Evolutionary conservation across 2,888 invertebrate genomes (phyloP).

Genomic region (Pocota personata): DNA sequence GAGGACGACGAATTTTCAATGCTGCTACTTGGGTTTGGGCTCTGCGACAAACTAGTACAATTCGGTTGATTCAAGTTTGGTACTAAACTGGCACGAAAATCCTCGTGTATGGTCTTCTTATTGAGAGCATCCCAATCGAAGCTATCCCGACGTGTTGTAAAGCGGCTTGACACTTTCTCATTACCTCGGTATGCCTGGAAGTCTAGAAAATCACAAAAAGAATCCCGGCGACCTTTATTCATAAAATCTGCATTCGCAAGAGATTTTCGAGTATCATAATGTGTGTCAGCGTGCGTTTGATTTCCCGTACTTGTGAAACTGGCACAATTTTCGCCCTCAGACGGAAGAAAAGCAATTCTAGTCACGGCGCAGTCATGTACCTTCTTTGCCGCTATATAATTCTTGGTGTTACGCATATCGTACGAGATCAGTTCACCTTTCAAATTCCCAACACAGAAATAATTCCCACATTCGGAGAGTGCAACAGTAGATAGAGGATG

Average conservation of each 20-base stretch:
- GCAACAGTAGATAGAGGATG: constrained; percentile 81
- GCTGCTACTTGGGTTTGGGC: constrained; percentile 30
- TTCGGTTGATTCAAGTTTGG: constrained; percentile 54
- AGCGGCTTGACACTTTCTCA: constrained; percentile 78
- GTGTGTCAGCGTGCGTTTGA: constrained; percentile 51
- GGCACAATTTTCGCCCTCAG: constrained; percentile 70
- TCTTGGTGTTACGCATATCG: constrained; percentile 80
- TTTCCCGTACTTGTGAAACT: constrained; percentile 76
- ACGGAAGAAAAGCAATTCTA: constrained; percentile 80
- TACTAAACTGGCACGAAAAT: constrained; percentile 68
- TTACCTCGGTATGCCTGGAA: constrained; percentile 76
- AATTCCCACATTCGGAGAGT: constrained; percentile 81
- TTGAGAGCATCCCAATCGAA: constrained; percentile 80
- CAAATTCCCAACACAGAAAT: constrained; percentile 81
- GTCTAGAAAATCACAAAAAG: constrained; percentile 81
- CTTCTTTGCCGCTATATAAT: constrained; percentile 76
- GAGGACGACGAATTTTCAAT: constrained; percentile 26
- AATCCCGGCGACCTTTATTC: constrained; percentile 79
- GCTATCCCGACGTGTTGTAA: constrained; percentile 78
- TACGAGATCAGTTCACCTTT: constrained; percentile 81
- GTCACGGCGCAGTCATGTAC: constrained; percentile 79
- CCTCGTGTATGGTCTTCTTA: constrained; percentile 75
- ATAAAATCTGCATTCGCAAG: constrained; percentile 60
- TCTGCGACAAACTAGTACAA: constrained; percentile 5
- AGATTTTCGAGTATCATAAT: constrained; percentile 39